phyloP scores from a whole-genome alignment of 2,888 invertebrate species.

The Stenoptilia bipunctidactyla region DNA sequence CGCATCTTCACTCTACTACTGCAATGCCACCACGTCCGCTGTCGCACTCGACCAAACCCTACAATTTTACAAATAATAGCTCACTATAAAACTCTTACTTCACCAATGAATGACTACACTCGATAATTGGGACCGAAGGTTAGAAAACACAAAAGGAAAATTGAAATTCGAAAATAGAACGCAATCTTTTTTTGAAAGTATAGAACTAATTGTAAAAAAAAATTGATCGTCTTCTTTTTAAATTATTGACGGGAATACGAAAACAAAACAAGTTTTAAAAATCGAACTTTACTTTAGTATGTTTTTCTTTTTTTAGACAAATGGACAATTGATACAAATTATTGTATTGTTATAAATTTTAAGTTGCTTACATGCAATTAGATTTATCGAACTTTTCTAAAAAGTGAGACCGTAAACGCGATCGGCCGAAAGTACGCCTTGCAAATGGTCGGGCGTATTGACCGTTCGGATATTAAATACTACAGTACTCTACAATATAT shows the following conservation, averaged over 20 bases:
- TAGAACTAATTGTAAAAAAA: too few relatives aligned
- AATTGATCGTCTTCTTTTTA: too few relatives aligned
- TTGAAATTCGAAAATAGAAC: constrained; percentile 17
- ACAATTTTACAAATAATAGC: constrained; percentile 54
- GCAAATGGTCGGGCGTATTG: constrained; percentile 58
- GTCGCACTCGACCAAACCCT: constrained; percentile 50
- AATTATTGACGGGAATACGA: too few relatives aligned
- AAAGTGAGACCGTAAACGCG: constrained; percentile 34
- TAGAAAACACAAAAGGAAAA: constrained; percentile 24
- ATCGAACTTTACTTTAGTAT: too few relatives aligned
- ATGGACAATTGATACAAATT: neutral
- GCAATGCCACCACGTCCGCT: constrained; percentile 44
- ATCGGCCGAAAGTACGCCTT: constrained; percentile 42
- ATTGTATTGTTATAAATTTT: neutral
- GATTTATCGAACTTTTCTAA: constrained; percentile 28
- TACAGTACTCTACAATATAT: constrained; percentile 61
- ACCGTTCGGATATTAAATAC: constrained; percentile 60
- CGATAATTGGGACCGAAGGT: constrained; percentile 30
- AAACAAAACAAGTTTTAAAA: too few relatives aligned
- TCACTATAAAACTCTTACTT: constrained; percentile 43
- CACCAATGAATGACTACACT: constrained; percentile 39
- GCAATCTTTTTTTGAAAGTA: neutral
- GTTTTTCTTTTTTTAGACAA: neutral
- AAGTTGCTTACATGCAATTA: neutral
- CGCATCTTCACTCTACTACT: constrained; percentile 26